Evolutionary conservation across 1,140 invertebrate species (phyloP).

Genomic region (Trachymyrmex cornetzi): DNA sequence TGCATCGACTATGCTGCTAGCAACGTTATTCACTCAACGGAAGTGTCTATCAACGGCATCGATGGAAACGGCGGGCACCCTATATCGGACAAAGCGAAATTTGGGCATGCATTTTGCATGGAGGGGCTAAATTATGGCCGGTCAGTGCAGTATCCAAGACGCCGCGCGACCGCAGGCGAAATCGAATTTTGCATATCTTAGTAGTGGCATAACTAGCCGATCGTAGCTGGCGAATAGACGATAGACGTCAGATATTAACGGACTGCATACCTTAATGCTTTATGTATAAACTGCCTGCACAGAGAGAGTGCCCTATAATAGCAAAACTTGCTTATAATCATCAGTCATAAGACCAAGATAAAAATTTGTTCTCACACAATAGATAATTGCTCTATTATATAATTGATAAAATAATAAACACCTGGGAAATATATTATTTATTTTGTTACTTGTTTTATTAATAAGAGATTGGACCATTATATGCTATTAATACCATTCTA

Average conservation of each 20-base stretch:
- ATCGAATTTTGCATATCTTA: conserved; percentile 63
- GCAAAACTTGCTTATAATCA: background rate
- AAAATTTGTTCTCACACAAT: background rate
- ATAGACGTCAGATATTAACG: conserved; percentile 27
- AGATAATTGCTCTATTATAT: too few species aligned
- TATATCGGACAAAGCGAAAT: conserved; percentile 46
- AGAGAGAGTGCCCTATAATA: background rate
- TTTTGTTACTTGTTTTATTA: too few species aligned
- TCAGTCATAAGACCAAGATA: background rate
- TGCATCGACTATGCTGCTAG: background rate
- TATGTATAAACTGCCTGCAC: background rate
- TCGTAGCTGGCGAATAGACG: conserved; percentile 21
- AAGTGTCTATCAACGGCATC: conserved; percentile 29
- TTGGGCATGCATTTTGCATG: conserved; percentile 37
- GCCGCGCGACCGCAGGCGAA: conserved; percentile 32
- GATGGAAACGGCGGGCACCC: background rate
- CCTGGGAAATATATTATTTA: too few species aligned
- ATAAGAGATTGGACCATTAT: background rate
- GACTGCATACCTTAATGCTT: conserved; percentile 10
- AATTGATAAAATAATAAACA: background rate
- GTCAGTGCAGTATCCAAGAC: background rate
- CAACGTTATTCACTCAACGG: conserved; percentile 6
- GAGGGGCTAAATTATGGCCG: conserved; percentile 20
- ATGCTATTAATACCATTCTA: too few species aligned
- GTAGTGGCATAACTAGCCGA: conserved; percentile 34